A percentile compares a stretch with the other conserved stretches of the same genome.
These are phyloP conservation scores for Chiloscyllium plagiosum DNA, from an alignment of 2,113 vertebrate species.

Conservation along the genomic window DNA sequence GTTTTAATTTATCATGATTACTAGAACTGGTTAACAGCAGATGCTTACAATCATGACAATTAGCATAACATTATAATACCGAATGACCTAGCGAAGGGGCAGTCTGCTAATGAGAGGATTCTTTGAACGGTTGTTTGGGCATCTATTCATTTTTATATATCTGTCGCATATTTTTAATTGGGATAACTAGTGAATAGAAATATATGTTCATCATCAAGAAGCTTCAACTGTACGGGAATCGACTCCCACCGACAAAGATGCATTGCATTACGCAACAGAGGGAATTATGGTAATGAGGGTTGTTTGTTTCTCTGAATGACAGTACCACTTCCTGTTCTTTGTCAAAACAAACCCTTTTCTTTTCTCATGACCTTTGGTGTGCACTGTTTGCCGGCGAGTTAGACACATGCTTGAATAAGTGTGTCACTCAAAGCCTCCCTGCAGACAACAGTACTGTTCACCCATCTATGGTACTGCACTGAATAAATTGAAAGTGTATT, in stretches of 20 bases:
- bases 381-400: constrained; percentile 1
- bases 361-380: constrained; percentile 23
- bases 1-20: not conserved
- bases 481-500: not conserved
- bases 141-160: not conserved
- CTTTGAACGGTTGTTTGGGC: not conserved
- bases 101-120: not conserved
- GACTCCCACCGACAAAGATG: not conserved
- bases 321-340: constrained; percentile 23
- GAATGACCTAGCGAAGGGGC: not conserved
- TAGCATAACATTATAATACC: not conserved
- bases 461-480: not conserved
- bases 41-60: not conserved
- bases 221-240: not conserved
- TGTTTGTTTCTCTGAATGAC: constrained; percentile 11
- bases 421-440: constrained; percentile 3
- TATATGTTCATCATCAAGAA: not conserved
- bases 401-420: constrained; percentile 21
- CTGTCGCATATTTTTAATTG: not conserved
- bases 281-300: not conserved
- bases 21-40: not conserved
- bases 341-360: constrained; percentile 15
- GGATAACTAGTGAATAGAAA: not conserved
- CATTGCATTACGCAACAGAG: not conserved
- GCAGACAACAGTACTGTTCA: constrained; percentile 10